These are phyloP conservation scores for Coryphaenoides rupestris DNA, from an alignment of 2,113 vertebrate genomes.

Conservation along the genomic window DNA sequence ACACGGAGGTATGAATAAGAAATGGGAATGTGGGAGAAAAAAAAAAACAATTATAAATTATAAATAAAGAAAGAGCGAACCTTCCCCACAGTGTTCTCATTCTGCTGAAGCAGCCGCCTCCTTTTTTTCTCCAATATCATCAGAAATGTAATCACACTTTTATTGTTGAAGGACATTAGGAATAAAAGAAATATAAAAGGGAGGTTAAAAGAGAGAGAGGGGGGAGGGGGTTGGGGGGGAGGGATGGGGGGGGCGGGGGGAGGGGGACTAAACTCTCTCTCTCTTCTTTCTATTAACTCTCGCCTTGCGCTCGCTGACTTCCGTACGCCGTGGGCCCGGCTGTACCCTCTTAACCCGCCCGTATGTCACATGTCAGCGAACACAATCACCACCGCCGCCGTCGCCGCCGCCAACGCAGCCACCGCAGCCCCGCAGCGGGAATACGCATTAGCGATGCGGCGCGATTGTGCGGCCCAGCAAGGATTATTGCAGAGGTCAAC, in stretches of 20 bases:
- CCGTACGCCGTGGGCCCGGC: slow-evolving; percentile 57
- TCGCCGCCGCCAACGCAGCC: slow-evolving; percentile 47
- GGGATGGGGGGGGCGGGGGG: neutral
- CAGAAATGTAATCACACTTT: slow-evolving; percentile 70
- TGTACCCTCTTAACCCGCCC: slow-evolving; percentile 55
- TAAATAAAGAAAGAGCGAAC: slow-evolving; percentile 19
- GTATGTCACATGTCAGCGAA: slow-evolving; percentile 61
- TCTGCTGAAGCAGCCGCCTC: slow-evolving; percentile 21
- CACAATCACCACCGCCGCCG: slow-evolving; percentile 53
- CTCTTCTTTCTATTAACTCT: slow-evolving; percentile 32
- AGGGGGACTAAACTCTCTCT: no score
- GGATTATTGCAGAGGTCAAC: slow-evolving; percentile 48
- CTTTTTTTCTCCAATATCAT: slow-evolving; percentile 56
- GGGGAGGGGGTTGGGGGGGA: neutral
- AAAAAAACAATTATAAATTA: slow-evolving; percentile 6
- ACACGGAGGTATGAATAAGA: slow-evolving; percentile 14
- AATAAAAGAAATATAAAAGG: slow-evolving; percentile 54
- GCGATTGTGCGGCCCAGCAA: slow-evolving; percentile 41
- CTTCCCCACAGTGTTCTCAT: slow-evolving; percentile 29
- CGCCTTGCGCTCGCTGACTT: slow-evolving; percentile 41
- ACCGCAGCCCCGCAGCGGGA: slow-evolving; percentile 55
- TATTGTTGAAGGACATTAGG: slow-evolving; percentile 65
- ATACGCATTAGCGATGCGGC: slow-evolving; percentile 40
- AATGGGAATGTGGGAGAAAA: slow-evolving; percentile 5
- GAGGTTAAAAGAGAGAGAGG: neutral